These are phyloP conservation scores for Ia io DNA, from an alignment of 2,113 vertebrate genomes.

Conservation along the genomic window DNA sequence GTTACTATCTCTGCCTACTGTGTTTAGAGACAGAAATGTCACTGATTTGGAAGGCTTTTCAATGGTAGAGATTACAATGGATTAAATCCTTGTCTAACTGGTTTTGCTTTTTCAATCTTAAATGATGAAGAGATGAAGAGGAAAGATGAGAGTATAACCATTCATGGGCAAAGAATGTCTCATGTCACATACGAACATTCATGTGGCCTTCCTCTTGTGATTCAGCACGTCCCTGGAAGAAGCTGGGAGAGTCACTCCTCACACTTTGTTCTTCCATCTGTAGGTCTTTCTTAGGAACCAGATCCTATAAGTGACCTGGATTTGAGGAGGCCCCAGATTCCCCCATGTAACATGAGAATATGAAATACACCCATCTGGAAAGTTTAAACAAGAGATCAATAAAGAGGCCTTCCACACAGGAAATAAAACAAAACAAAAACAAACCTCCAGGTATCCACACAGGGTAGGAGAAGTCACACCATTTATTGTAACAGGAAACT, in stretches of 20 bases:
- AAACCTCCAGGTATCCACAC: not conserved
- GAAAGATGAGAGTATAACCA: not conserved
- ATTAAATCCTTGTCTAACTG: slow-evolving; percentile 56
- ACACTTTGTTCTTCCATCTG: not conserved
- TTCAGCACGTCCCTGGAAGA: not conserved
- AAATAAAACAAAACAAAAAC: not conserved
- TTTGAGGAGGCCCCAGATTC: not conserved
- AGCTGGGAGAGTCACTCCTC: not conserved
- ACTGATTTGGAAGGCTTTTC: slow-evolving; percentile 52
- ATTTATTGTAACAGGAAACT: not conserved
- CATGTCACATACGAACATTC: not conserved
- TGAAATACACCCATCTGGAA: not conserved
- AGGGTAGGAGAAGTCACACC: not conserved
- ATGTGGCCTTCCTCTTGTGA: not conserved
- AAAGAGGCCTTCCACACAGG: not conserved
- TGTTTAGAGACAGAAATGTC: slow-evolving; percentile 53
- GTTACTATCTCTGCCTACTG: not conserved
- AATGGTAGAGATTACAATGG: not conserved
- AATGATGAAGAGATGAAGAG: not conserved
- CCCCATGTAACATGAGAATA: not conserved
- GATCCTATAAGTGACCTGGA: not conserved
- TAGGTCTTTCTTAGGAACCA: not conserved
- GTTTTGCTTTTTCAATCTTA: slow-evolving; percentile 36
- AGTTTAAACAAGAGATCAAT: not conserved
- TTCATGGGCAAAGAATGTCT: not conserved